Conservation (phyloP, 1,140 invertebrate genomes). For the Drosophila bocki region DNA sequence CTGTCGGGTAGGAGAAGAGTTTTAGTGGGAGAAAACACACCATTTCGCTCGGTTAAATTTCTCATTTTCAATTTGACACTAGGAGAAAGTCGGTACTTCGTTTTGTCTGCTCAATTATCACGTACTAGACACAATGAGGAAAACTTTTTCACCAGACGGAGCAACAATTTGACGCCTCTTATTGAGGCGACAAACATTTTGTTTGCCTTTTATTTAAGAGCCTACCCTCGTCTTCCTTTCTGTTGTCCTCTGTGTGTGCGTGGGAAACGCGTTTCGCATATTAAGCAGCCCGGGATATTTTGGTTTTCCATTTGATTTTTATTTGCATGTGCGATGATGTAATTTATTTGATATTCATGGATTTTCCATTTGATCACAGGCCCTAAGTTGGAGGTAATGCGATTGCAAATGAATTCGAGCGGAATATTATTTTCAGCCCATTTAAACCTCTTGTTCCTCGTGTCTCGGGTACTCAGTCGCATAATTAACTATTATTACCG, state of each 20-base stretch:
- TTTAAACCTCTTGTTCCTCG: conserved; percentile 26
- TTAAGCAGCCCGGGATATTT: conserved; percentile 59
- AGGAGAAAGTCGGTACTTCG: conserved; percentile 30
- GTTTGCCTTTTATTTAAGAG: conserved; percentile 36
- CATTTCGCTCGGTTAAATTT: conserved; percentile 52
- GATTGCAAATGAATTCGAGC: conserved; percentile 39
- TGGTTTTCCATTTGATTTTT: conserved; percentile 50
- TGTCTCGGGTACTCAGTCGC: conserved; percentile 16
- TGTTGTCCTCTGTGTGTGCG: neutral
- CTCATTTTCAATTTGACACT: conserved; percentile 40
- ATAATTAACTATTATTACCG: conserved; percentile 49
- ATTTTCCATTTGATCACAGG: conserved; percentile 45
- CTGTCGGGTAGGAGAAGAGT: conserved; percentile 85
- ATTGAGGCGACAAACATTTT: conserved; percentile 64
- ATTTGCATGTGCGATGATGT: conserved; percentile 62
- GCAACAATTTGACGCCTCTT: conserved; percentile 69
- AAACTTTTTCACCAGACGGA: conserved; percentile 55
- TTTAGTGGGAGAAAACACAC: conserved; percentile 6
- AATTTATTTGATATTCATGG: conserved; percentile 77
- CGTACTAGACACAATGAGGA: conserved; percentile 51
- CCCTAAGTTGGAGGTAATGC: conserved; percentile 22
- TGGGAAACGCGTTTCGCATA: conserved; percentile 65
- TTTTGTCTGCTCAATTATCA: conserved; percentile 41
- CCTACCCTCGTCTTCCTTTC: conserved; percentile 11
- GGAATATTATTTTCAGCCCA: conserved; percentile 36